These are phyloP conservation scores for Apis cerana DNA, from an alignment of 1,140 invertebrate species.

Conservation along the genomic window DNA sequence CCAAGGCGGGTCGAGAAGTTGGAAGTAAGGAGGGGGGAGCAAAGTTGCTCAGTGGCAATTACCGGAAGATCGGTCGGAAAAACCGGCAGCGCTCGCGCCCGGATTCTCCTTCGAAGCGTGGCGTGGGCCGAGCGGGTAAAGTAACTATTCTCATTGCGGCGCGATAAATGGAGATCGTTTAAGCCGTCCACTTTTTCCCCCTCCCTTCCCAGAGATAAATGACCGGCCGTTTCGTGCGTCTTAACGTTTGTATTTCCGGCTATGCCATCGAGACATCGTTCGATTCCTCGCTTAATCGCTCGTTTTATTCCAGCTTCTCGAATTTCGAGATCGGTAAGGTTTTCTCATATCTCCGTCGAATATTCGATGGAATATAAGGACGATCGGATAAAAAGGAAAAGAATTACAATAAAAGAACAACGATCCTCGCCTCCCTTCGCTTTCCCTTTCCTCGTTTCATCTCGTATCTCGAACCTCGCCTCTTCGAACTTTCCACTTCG, in stretches of 20 bases:
- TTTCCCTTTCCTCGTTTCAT: constrained; percentile 15
- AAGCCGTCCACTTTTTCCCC: constrained; percentile 57
- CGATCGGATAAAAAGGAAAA: not conserved
- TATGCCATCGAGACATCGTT: not conserved
- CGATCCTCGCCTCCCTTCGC: not conserved
- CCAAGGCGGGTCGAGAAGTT: not conserved
- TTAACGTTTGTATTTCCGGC: constrained; percentile 57
- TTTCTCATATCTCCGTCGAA: not conserved
- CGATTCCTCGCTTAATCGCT: constrained; percentile 9
- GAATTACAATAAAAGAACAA: no score
- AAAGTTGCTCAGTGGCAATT: constrained; percentile 50
- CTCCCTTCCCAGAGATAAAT: constrained; percentile 59
- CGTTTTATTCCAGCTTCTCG: not conserved
- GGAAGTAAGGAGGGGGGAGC: not conserved
- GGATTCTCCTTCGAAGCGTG: constrained; percentile 58
- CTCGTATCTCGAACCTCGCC: not conserved
- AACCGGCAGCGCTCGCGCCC: constrained; percentile 11
- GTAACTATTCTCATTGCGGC: constrained; percentile 57
- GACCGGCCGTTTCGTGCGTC: constrained; percentile 53
- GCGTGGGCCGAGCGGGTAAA: constrained; percentile 28
- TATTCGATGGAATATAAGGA: not conserved
- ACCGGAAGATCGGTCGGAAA: constrained; percentile 29
- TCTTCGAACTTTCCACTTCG: constrained; percentile 39
- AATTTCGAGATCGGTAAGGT: not conserved
- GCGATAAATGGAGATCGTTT: constrained; percentile 66